Evolutionary conservation across 1,140 invertebrate genomes (phyloP).

Genomic region (Bacillus rossius): DNA sequence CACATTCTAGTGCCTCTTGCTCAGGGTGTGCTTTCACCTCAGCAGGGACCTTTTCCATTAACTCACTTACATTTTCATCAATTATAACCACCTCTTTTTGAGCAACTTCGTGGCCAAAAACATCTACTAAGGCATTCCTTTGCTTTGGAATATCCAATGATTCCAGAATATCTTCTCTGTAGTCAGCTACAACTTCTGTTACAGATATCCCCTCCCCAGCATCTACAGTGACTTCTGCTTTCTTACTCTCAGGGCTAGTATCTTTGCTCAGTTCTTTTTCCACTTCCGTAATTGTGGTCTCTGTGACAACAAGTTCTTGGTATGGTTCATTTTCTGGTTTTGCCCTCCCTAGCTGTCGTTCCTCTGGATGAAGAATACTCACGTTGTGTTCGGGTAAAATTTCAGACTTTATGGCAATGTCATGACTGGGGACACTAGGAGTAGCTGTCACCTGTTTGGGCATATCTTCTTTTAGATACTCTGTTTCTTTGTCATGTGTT

Average conservation of each 20-base stretch:
- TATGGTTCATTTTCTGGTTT: conserved; percentile 45
- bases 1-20: conserved; percentile 34
- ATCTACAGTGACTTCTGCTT: conserved; percentile 33
- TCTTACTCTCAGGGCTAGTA: conserved; percentile 33
- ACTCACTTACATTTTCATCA: conserved; percentile 28
- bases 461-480: conserved; percentile 36
- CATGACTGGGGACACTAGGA: conserved; percentile 42
- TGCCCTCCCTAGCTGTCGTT: conserved; percentile 42
- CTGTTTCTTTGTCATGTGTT: conserved; percentile 48
- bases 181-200: conserved; percentile 40
- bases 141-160: conserved; percentile 17
- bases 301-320: conserved; percentile 50
- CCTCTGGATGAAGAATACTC: conserved; percentile 37
- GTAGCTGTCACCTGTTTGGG: conserved; percentile 40
- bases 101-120: conserved; percentile 38
- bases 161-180: conserved; percentile 29
- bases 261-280: conserved; percentile 42
- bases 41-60: conserved; percentile 26
- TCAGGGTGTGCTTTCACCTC: conserved; percentile 34
- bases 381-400: conserved; percentile 43
- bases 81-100: conserved; percentile 36
- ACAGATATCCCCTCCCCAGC: conserved; percentile 28
- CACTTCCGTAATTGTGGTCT: conserved; percentile 47
- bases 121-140: conserved; percentile 31
- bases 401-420: conserved; percentile 47